These are phyloP conservation scores for Caenorhabditis wallacei DNA, from an alignment of 2,888 invertebrate species.

Conservation along the genomic window DNA sequence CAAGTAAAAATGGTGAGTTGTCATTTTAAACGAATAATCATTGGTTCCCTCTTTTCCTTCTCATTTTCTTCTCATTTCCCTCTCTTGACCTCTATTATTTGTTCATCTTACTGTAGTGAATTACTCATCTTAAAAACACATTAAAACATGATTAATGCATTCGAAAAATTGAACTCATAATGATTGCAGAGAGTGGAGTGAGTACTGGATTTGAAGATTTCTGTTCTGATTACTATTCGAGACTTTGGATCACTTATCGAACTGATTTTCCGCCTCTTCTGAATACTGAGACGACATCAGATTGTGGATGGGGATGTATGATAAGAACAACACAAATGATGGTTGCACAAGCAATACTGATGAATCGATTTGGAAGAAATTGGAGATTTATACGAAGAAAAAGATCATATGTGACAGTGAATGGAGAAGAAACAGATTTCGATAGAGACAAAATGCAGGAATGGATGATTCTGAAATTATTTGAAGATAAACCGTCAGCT, in stretches of 20 bases:
- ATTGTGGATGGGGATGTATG: constrained; percentile 97
- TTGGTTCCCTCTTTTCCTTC: neutral
- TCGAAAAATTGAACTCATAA: neutral
- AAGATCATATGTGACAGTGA: constrained; percentile 27
- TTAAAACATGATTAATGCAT: neutral
- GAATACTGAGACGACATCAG: constrained; percentile 88
- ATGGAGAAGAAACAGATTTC: constrained; percentile 26
- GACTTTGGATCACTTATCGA: constrained; percentile 88
- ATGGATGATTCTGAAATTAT: constrained; percentile 70
- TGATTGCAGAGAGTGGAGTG: constrained; percentile 20
- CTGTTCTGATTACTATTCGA: constrained; percentile 72
- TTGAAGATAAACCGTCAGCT: constrained; percentile 71
- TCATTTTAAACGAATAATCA: neutral
- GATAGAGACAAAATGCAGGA: constrained; percentile 57
- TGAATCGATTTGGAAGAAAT: constrained; percentile 91
- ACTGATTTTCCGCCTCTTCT: constrained; percentile 78
- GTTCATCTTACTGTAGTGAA: constrained; percentile 13
- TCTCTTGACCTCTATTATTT: neutral
- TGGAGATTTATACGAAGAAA: constrained; percentile 55
- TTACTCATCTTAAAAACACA: neutral
- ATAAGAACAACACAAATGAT: constrained; percentile 94
- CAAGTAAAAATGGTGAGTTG: constrained; percentile 49
- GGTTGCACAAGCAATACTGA: constrained; percentile 91
- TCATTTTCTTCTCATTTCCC: neutral
- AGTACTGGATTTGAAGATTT: constrained; percentile 68